Conservation (phyloP, 2,113 vertebrate species). For the Oncorhynchus mykiss region DNA sequence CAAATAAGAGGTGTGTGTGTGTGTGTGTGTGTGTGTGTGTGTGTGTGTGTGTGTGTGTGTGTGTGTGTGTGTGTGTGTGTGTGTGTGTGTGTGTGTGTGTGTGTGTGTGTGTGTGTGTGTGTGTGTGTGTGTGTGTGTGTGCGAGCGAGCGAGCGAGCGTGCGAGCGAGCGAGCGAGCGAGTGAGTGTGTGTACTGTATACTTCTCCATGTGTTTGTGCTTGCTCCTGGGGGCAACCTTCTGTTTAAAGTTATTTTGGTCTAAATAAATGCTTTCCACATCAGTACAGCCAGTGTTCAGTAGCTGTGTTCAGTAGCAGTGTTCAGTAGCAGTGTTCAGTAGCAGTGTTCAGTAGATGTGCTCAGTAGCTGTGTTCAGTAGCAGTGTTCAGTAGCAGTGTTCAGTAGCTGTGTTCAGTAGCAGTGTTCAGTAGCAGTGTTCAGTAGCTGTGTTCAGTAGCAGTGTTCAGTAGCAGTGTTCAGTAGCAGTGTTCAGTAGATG, state of each 20-base stretch:
- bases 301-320: constrained; percentile 14
- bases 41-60: too few relatives aligned
- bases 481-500: neutral
- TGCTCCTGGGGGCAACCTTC: constrained; percentile 39
- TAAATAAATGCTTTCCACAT: constrained; percentile 40
- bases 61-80: neutral
- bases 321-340: neutral
- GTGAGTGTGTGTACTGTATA: neutral
- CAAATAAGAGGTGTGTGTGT: too few relatives aligned
- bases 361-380: neutral
- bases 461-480: neutral
- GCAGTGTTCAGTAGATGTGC: neutral
- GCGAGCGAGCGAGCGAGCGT: neutral
- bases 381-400: constrained; percentile 17
- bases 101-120: too few relatives aligned
- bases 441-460: constrained; percentile 11
- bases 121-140: neutral
- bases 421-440: constrained; percentile 12
- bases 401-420: neutral
- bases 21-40: neutral
- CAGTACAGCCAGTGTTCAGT: constrained; percentile 26
- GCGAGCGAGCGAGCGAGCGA: neutral
- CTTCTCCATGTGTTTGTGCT: constrained; percentile 1
- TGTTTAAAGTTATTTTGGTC: constrained; percentile 44
- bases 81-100: neutral